These are phyloP conservation scores for Lucilia sericata DNA, from an alignment of 1,140 invertebrate genomes.

Conservation along the genomic window DNA sequence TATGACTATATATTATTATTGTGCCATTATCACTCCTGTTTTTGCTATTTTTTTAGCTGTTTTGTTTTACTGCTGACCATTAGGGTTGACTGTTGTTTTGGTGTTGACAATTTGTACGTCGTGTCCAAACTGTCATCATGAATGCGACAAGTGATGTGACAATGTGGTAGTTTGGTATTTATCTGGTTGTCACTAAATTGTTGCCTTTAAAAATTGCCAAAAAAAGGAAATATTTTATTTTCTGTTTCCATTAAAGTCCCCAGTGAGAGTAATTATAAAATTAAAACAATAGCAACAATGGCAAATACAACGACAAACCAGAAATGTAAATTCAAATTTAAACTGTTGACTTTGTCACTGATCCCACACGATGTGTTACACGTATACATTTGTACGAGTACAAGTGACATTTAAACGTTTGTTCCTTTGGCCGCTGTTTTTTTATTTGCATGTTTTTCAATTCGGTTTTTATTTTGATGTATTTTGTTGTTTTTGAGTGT, in stretches of 20 bases:
- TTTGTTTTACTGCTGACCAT: conserved; percentile 22
- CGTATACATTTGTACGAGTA: background rate
- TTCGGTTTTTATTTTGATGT: conserved; percentile 18
- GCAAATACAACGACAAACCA: background rate
- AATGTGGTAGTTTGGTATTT: conserved; percentile 33
- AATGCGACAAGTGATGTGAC: conserved; percentile 41
- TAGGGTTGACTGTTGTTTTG: conserved; percentile 33
- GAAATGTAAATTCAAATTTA: conserved; percentile 35
- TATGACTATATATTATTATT: background rate
- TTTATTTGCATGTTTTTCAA: background rate
- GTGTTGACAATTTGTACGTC: conserved; percentile 37
- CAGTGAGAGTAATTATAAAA: conserved; percentile 33
- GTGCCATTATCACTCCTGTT: background rate
- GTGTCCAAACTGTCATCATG: conserved; percentile 36
- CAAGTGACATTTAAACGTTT: background rate
- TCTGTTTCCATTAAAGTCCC: background rate
- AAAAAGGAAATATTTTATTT: background rate
- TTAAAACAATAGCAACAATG: background rate
- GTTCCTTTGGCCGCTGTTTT: background rate
- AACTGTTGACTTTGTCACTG: conserved; percentile 37
- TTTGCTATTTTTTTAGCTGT: too few species aligned
- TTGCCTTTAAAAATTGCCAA: conserved; percentile 5
- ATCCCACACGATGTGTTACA: background rate
- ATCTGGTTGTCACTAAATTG: conserved; percentile 15
- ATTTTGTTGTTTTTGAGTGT: conserved; percentile 14